These are phyloP conservation scores for Rhagologus leucostigma DNA, from an alignment of 2,113 vertebrate genomes.

Conservation along the genomic window DNA sequence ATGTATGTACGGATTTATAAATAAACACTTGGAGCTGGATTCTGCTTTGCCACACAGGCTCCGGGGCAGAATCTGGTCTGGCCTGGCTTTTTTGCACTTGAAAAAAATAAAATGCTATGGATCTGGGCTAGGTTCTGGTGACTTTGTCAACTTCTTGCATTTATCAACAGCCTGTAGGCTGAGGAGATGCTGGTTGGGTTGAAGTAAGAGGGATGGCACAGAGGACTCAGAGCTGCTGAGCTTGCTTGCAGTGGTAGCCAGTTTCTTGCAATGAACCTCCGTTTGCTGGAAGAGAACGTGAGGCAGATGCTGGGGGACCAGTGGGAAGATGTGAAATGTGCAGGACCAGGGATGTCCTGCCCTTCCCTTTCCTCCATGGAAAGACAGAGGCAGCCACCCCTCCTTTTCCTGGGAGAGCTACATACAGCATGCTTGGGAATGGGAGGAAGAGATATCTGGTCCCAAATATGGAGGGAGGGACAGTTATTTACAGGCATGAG, in stretches of 20 bases:
- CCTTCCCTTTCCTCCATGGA: neutral
- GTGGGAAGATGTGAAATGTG: neutral
- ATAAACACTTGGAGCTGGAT: slow-evolving; percentile 34
- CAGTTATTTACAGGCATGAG: neutral
- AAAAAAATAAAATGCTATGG: neutral
- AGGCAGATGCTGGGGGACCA: neutral
- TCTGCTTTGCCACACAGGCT: slow-evolving; percentile 28
- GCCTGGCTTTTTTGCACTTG: neutral
- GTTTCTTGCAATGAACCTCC: neutral
- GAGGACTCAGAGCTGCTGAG: neutral
- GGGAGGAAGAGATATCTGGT: neutral
- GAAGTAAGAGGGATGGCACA: neutral
- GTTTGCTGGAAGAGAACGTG: neutral
- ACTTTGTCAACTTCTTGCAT: neutral
- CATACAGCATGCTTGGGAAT: neutral
- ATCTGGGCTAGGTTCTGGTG: slow-evolving; percentile 1
- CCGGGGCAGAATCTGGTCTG: neutral
- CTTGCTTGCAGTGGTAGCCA: neutral
- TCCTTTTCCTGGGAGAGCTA: neutral
- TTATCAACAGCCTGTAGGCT: neutral
- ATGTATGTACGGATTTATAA: slow-evolving; percentile 52
- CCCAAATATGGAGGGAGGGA: neutral
- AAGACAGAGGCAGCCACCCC: neutral
- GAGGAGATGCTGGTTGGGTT: neutral
- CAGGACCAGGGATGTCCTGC: neutral